Evolutionary conservation across 2,113 vertebrate species (phyloP), one percentile per base, ranked within the genome.

Genomic region (Burhinus oedicnemus): DNA sequence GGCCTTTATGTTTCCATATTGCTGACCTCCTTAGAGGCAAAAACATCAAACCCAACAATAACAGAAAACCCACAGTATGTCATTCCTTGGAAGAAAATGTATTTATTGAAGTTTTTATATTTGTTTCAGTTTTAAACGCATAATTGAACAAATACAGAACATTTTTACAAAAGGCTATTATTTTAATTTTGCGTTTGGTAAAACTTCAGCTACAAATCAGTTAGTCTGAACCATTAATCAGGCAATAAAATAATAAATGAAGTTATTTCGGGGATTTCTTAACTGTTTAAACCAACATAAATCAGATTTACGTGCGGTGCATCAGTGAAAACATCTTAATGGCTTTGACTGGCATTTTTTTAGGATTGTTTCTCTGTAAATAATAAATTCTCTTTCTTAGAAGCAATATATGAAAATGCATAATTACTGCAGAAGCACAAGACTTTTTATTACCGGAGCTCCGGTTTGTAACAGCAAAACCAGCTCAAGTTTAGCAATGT

Each of bases 1-100:
- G 99, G 99, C 99, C 99, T 99, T 99, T 99, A 99, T 99, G 99
- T 99, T 99, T 99, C 99, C 99, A 99, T 99, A 99, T 98, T 99
- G 98, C 99, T 99, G 99, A 99, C 99, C 99, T 99, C 99, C 99
- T 98, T 98, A 99, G 99, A 99, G 99, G 99, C 98, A 99, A 97
- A 98, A 98, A 97, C 96, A 98, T 99, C 98, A 97, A 98, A 96
- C 98, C 97, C 97, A 98, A 98, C 98, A 98, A 98, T 98, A 98
- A 98, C 97, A 95, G 95, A 98, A 98, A 98, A 94, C 97, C 98
- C 98, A 97, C 97, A 97, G 96, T 90, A 83, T 98, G 98, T 98
- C 97, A 97, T 98, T 98, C 97, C 98, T 97, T 89, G 96, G 97
- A 95, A 98, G 95, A 97, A 98, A 98, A 97, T 92, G 7, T 97